Conservation (phyloP, 2,797 vertebrate species). For the Esox masquinongy region DNA sequence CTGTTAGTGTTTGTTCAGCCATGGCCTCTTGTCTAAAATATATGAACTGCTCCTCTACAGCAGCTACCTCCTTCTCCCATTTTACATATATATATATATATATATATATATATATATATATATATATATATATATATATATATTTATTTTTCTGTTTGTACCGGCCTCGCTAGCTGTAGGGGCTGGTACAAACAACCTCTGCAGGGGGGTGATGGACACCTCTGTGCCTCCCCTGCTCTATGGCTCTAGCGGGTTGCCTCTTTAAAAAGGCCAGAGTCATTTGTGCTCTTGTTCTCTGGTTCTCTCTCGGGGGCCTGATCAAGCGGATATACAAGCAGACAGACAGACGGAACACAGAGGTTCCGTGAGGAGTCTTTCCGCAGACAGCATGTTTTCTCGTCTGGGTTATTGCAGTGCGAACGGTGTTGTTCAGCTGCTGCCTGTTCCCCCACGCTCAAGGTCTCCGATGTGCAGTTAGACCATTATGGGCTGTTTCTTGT, state of each 20-base stretch:
- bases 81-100: neutral
- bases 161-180: neutral
- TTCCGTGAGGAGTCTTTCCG: conserved; percentile 24
- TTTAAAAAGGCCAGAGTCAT: conserved; percentile 60
- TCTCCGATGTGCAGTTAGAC: no score
- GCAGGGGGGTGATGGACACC: conserved; percentile 59
- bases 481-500: neutral
- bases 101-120: neutral
- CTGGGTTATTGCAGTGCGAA: no score
- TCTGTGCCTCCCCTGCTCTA: conserved; percentile 51
- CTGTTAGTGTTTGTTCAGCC: conserved; percentile 62
- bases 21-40: conserved; percentile 63
- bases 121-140: neutral
- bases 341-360: conserved; percentile 16
- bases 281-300: conserved; percentile 62
- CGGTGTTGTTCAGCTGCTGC: no score
- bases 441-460: no score
- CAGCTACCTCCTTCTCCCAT: conserved; percentile 36
- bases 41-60: conserved; percentile 68
- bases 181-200: conserved; percentile 33
- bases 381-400: no score
- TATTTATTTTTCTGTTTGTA: no score
- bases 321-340: conserved; percentile 2
- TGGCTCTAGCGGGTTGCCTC: conserved; percentile 54
- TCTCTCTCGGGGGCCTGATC: conserved; percentile 49